phyloP scores from a whole-genome alignment of 2,888 invertebrate genomes.

The Tiphia femorata region DNA sequence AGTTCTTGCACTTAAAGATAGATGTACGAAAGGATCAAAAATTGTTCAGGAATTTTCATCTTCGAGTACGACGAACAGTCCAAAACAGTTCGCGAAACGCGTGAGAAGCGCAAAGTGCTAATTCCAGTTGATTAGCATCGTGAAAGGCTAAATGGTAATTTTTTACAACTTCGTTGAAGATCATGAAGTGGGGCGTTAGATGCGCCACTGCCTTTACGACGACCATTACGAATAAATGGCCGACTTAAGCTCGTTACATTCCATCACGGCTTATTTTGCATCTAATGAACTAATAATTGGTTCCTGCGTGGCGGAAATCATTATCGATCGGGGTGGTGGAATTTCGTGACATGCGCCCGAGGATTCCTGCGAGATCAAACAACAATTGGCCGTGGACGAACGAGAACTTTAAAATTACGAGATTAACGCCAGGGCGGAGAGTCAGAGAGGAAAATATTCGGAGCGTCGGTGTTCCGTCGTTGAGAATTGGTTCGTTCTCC shows the following conservation, averaged over 20 bases:
- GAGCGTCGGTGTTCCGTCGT: background rate
- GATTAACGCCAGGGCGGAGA: background rate
- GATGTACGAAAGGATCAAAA: no score
- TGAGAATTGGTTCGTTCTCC: background rate
- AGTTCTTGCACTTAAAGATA: no score
- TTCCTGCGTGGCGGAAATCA: constrained; percentile 37
- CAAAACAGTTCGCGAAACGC: constrained; percentile 15
- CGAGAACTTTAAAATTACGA: background rate
- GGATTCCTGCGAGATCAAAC: background rate
- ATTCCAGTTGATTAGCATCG: constrained; percentile 39
- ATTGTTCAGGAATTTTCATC: no score
- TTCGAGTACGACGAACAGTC: background rate
- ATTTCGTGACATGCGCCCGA: background rate
- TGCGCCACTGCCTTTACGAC: constrained; percentile 42
- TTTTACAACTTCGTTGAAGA: constrained; percentile 29
- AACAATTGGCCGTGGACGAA: background rate
- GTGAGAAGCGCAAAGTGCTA: constrained; percentile 26
- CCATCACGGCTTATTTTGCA: constrained; percentile 35
- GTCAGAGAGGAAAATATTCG: background rate
- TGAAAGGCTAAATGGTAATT: constrained; percentile 25
- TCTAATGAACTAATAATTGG: constrained; percentile 46
- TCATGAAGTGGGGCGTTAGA: constrained; percentile 21
- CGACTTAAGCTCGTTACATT: constrained; percentile 38
- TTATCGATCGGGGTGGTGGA: constrained; percentile 37
- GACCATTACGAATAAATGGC: constrained; percentile 45